Evolutionary conservation across 2,113 vertebrate species (phyloP).

Genomic region (Noctilio leporinus): DNA sequence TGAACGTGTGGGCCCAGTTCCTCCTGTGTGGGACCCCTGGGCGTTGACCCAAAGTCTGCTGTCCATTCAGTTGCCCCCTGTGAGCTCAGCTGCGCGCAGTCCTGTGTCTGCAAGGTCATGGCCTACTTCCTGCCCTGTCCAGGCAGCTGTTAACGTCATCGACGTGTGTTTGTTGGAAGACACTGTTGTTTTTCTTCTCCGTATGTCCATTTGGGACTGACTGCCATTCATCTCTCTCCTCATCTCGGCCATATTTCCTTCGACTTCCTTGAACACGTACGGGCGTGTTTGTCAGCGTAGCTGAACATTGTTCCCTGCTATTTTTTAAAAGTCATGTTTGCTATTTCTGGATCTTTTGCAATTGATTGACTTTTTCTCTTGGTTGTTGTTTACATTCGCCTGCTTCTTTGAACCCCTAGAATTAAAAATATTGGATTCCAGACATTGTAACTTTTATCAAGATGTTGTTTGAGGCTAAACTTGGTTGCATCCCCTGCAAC

Average conservation of each 20-base stretch:
- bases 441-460: background rate
- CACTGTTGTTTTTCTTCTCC: background rate
- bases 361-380: background rate
- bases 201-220: background rate
- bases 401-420: background rate
- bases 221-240: background rate
- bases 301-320: background rate
- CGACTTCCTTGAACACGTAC: background rate
- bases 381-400: background rate
- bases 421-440: background rate
- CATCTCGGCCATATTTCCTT: background rate
- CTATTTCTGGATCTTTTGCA: background rate
- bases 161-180: background rate
- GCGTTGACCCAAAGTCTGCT: background rate
- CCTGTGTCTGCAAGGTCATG: background rate
- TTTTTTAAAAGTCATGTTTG: background rate
- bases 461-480: background rate
- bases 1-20: background rate
- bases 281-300: background rate
- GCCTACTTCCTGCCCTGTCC: background rate
- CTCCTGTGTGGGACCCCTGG: background rate
- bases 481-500: background rate
- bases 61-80: fast-evolving
- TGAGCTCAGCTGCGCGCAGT: no score
- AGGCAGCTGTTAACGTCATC: background rate